These are phyloP conservation scores for Lycocorax pyrrhopterus DNA, from an alignment of 2,113 vertebrate genomes.

Conservation along the genomic window DNA sequence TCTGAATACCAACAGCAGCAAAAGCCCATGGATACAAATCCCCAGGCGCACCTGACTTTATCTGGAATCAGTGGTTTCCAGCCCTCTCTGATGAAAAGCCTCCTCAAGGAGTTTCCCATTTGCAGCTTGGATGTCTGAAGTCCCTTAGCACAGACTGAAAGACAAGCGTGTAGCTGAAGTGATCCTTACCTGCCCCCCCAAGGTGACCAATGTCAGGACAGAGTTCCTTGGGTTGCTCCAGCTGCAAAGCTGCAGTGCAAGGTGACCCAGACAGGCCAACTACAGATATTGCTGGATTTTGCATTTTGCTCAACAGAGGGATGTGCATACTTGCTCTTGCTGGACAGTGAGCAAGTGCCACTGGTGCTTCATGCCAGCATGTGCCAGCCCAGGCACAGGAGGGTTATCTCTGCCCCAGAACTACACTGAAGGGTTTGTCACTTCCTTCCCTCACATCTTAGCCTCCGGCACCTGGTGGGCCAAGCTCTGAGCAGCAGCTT, in stretches of 20 bases:
- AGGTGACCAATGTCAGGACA: background rate
- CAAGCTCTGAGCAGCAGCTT: background rate
- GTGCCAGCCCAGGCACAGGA: background rate
- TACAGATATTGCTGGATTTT: background rate
- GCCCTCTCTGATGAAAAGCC: background rate
- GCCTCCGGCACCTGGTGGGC: background rate
- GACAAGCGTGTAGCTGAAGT: background rate
- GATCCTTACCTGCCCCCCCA: background rate
- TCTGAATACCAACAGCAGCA: conserved; percentile 17
- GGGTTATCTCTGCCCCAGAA: background rate
- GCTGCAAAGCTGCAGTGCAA: background rate
- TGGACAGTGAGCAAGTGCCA: background rate
- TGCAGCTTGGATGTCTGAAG: background rate
- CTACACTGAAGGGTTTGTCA: background rate
- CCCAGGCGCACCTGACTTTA: background rate
- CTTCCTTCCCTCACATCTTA: background rate
- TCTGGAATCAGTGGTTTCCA: conserved; percentile 18
- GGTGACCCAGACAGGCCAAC: background rate
- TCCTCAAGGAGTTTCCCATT: background rate
- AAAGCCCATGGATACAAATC: background rate
- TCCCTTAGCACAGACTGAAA: background rate
- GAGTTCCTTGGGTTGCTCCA: background rate
- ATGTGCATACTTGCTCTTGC: background rate
- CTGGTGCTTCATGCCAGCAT: background rate
- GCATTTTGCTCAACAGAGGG: background rate